phyloP scores from a whole-genome alignment of 2,797 vertebrate genomes.

The Gorsachius magnificus region DNA sequence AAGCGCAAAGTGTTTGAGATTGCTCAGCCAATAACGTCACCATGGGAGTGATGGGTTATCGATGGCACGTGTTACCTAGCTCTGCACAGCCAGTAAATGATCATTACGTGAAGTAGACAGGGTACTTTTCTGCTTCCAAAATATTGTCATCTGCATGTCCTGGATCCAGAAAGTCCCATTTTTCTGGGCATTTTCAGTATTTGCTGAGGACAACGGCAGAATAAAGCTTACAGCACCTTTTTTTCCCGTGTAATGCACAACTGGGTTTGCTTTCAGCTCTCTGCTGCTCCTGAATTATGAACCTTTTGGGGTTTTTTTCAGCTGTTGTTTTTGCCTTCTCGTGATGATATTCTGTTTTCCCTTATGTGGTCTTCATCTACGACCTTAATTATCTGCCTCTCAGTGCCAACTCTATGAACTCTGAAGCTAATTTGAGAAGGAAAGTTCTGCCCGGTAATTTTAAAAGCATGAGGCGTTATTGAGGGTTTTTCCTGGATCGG shows the following conservation, averaged over 20 bases:
- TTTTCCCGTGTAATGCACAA: background rate
- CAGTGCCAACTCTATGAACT: constrained; percentile 51
- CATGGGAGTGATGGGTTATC: background rate
- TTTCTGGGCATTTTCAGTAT: background rate
- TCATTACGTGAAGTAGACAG: rapidly evolving
- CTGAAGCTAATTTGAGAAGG: constrained; percentile 7
- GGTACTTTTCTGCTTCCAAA: background rate
- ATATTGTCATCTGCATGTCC: background rate
- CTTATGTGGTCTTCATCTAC: constrained; percentile 3
- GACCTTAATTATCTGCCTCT: background rate
- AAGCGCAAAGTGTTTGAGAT: background rate
- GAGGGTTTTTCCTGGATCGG: constrained; percentile 36
- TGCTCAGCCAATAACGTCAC: background rate
- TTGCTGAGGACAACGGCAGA: background rate
- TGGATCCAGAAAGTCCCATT: background rate
- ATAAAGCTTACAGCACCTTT: rapidly evolving
- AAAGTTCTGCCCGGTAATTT: constrained; percentile 13
- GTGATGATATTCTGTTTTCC: constrained; percentile 19
- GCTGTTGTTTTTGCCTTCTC: constrained; percentile 25
- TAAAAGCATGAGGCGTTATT: background rate
- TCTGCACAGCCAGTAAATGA: background rate
- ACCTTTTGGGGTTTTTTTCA: background rate
- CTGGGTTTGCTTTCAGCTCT: background rate
- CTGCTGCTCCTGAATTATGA: background rate
- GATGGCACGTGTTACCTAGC: rapidly evolving